Evolutionary conservation across 2,888 invertebrate genomes (phyloP).

Genomic region (Dryobota labecula): DNA sequence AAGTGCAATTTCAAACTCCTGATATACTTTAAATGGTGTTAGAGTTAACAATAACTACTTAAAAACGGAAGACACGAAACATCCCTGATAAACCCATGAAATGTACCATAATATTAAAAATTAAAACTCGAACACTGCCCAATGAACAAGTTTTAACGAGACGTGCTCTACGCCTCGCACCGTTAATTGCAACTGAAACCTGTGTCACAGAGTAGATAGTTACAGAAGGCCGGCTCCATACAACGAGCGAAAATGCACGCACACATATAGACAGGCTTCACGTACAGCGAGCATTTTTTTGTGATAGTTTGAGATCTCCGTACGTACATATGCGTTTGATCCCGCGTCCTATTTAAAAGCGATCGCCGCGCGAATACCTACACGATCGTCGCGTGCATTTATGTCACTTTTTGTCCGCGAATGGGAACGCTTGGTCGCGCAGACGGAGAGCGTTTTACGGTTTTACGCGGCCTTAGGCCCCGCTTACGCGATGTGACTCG

Average conservation of each 20-base stretch:
- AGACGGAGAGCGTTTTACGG: too few relatives aligned
- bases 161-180: slow-evolving; percentile 49
- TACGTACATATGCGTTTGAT: too few relatives aligned
- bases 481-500: background rate
- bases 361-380: too few relatives aligned
- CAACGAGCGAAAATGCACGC: background rate
- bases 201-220: slow-evolving; percentile 32
- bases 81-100: background rate
- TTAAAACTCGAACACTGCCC: slow-evolving; percentile 42
- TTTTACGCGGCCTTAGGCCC: background rate
- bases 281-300: slow-evolving; percentile 4
- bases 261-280: background rate
- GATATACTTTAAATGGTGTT: too few relatives aligned
- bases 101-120: slow-evolving; percentile 16
- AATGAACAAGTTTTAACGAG: slow-evolving; percentile 68
- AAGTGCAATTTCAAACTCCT: too few relatives aligned
- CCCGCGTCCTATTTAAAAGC: too few relatives aligned
- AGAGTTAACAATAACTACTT: background rate
- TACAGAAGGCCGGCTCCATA: slow-evolving; percentile 1
- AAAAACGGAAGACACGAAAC: background rate
- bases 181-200: slow-evolving; percentile 74
- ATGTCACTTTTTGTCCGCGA: too few relatives aligned
- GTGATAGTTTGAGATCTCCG: too few relatives aligned
- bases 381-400: too few relatives aligned
- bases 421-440: too few relatives aligned